Base-by-base conservation (phyloP, 2,888 invertebrate genomes). In the Sesia apiformis region DNA sequence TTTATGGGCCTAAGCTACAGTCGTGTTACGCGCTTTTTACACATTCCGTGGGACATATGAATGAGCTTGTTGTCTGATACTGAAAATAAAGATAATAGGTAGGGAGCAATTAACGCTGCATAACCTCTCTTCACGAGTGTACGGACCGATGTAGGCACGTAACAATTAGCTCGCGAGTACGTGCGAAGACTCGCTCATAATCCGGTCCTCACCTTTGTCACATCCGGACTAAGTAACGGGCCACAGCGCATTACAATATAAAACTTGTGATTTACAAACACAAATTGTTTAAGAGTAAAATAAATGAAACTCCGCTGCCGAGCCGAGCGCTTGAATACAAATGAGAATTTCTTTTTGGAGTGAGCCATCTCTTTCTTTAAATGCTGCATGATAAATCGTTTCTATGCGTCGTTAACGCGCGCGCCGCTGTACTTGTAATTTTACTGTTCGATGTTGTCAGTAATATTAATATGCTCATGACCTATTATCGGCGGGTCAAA, bases 391-490 rank as follows among this genome's bases (percentile, higher is more conserved):
- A 87, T 85, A 76, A 81, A 86, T 87, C 63, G 83, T 81, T 76
- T 78, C 72, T 78, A 74, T 70, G 81, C 80, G 72, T 84, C 83
- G 85, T 85, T 85, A 84, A 75, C 79, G 76, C 75, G 74, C 75
- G 72, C 70, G 74, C 76, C 68, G 75, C 67, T 75, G 76, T 76
- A 76, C 81, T 78, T 78, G 80, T 84, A 80, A 81, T 81, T 81
- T 82, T 70, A 80, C 79, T 77, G 74, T 76, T 78, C 79, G 76
- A 84, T 79, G 81, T 82, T 84, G 83, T 81, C 79, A 74, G 84
- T 80, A 78, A 81, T 81, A 87, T 87, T 85, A 87, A 88, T 88
- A 85, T 80, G 77, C 74, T 72, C 64, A 71, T 83, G 84, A 84
- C 81, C 87, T 78, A 79, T 78, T 81, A 86, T 86, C 87, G 71